Percentiles rank a stretch among this genome's conserved stretches.
These are phyloP conservation scores for Ectemnius cavifrons DNA, from an alignment of 2,888 invertebrate species.

Conservation along the genomic window DNA sequence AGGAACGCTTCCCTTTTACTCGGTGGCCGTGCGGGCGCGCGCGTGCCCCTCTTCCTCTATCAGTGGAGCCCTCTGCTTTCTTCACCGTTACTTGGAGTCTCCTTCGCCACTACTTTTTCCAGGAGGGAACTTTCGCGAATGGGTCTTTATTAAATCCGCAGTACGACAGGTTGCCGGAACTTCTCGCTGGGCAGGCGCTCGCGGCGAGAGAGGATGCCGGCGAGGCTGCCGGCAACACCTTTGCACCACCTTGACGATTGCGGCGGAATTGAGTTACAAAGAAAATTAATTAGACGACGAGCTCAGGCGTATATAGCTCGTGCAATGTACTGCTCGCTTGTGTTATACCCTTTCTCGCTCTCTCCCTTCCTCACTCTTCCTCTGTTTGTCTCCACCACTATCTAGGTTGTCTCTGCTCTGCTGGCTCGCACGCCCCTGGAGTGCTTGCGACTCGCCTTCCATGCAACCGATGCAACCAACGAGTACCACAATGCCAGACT, in stretches of 20 bases:
- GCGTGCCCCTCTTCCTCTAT: constrained; percentile 1
- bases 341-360: too few relatives aligned
- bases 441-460: too few relatives aligned
- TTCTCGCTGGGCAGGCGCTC: constrained; percentile 27
- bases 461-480: not conserved
- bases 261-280: constrained; percentile 62
- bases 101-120: constrained; percentile 47
- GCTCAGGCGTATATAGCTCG: constrained; percentile 27
- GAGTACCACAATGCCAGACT: too few relatives aligned
- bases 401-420: not conserved
- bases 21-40: not conserved
- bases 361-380: too few relatives aligned
- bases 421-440: not conserved
- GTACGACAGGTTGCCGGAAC: constrained; percentile 53
- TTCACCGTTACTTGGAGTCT: not conserved
- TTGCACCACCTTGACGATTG: constrained; percentile 58
- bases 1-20: constrained; percentile 43
- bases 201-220: constrained; percentile 17
- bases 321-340: too few relatives aligned
- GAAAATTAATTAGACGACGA: constrained; percentile 65
- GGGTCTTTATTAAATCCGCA: constrained; percentile 63
- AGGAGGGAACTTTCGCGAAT: constrained; percentile 50
- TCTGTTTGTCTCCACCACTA: not conserved
- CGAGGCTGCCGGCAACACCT: constrained; percentile 33
- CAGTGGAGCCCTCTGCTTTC: constrained; percentile 1